Base-by-base conservation (phyloP, 2,888 invertebrate genomes). In the Pachydiplax longipennis region DNA sequence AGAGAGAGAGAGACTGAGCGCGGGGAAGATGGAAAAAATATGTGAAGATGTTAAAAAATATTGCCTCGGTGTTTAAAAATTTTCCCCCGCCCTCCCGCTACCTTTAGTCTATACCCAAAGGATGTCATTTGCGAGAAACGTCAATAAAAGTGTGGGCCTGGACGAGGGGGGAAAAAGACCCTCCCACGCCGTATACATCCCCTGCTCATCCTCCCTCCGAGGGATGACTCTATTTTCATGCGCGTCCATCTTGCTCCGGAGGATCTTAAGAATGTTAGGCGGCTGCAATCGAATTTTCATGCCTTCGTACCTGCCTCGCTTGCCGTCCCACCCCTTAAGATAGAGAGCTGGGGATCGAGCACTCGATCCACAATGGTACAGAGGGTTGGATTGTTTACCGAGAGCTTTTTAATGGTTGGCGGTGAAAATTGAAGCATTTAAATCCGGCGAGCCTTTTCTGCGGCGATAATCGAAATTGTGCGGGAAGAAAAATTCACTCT, bases 61-160 rank as follows among this genome's bases (percentile, higher is more conserved):
- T 87, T 87, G 58, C 87, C 87, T 87, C 87, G 61, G 87, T 87
- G 87, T 87, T 87, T 87, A 87, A 87, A 87, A 87, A 87, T 61
- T 61, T 37, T 65, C 37, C 87, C 44, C 44, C 44, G 18, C 44
- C 10, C 82, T n/a, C 53, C 53, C 53, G 31, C 44, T 48, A 48
- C 61, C 65, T 61, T 87, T 87, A 61, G 61, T 87, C 87, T 87
- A 87, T 87, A 87, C 61, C 87, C 87, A 87, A 87, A 87, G 87
- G 87, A 87, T 87, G 87, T 87, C 87, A 87, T 87, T 87, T 87
- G 87, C 61, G 87, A 40, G 87, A n/a, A 87, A 61, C 87, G 61
- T 87, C 87, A 87, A 87, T 87, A 37, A 87, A 87, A 87, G 83
- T 83, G 35, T 58, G 18, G 83, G 58, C 35, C 58, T 18, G 83